Evolutionary conservation across 37 sponge, comb jelly and placozoan species (phyloP), one percentile per base, ranked within the genome.

Genomic region (Dysidea cf. avara): DNA sequence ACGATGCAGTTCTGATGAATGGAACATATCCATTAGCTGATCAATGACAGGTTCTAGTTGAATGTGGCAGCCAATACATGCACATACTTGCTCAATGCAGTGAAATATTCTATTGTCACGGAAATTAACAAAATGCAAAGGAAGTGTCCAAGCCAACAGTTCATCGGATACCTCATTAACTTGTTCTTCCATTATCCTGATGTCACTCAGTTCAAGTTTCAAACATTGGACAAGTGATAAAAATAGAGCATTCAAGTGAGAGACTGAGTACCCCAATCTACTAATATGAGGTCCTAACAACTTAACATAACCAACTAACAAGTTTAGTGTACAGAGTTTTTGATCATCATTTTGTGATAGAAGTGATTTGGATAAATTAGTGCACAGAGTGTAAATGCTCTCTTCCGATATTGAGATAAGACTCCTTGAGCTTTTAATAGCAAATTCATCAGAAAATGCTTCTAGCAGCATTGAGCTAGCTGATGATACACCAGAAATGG

Each of bases 261-360:
- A 25, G 30, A 54, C 72, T 13, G 91, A 90, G 74, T 71, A 56
- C 24, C 57, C 60, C 32, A 90, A 59, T 1, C 46, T 22, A 18
- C 6, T 34, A 13, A 81, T 61, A 35, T 50, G 82, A 36, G 81
- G 54, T 16, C 82, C 82, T 1, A 85, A 78, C 35, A 85, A 52
- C 51, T 61, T 28, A 47, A 90, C 56, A 61, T 81, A 90, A 1
- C 91, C 91, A 13, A 71, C 60, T 11, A 90, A 35, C 30, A 90
- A 69, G 25, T 81, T 71, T n/a, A 85, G 50, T 1, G 63, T 65
- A n/a, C 81, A 58, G 57, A 78, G 32, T 49, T 90, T 90, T 14
- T 59, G 52, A 0, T 34, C 28, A 51, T 85, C 85, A 43, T 51
- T 71, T 72, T 60, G 46, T 25, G 55, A 29, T 9, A 51, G 12